Base-by-base conservation (phyloP, 2,113 vertebrate genomes). In the Calonectris borealis region DNA sequence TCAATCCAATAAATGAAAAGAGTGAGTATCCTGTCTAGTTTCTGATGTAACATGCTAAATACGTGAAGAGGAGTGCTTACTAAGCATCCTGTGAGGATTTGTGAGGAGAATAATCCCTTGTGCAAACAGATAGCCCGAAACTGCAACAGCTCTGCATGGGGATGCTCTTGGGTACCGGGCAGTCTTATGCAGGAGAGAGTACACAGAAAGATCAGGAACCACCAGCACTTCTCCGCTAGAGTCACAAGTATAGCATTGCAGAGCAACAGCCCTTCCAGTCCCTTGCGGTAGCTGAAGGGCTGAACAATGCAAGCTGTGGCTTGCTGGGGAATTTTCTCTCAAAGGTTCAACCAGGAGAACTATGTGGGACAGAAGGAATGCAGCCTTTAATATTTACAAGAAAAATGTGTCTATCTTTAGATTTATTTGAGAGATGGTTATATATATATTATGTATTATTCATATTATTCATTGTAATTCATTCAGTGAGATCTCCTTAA, bases 121-220 rank as follows among this genome's bases (percentile, higher is more conserved):
- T 16, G n/a, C 25, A 86, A 68, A 61, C 5, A 71, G 21, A 44
- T 8, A 54, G 21, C 13, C 54, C 81, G 44, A 64, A 69, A 52
- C 8, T 61, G 20, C 13, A 89, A 15, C n/a, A 61, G 6, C 3
- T 21, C 17, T 73, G 3, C 9, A 1, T 6, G 15, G 7, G 5
- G 6, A 0, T 69, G 18, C 3, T 71, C 17, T 46, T 34, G 22
- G 18, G 15, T 65, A 8, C 1, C 6, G 9, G 18, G 4, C 10
- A 29, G 34, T 38, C 13, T 29, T 40, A 3, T 1, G 0, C 5
- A 55, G 44, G n/a, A 68, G 26, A 42, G 8, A 71, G 27, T 3
- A 18, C 9, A 10, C 13, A 16, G 31, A 65, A 51, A 2, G 18
- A 48, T 66, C 22, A 38, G 49, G 9, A 95, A 24, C 3, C 6